These are phyloP conservation scores for Dryocosmus kuriphilus DNA, from an alignment of 2,888 invertebrate genomes.

Conservation along the genomic window DNA sequence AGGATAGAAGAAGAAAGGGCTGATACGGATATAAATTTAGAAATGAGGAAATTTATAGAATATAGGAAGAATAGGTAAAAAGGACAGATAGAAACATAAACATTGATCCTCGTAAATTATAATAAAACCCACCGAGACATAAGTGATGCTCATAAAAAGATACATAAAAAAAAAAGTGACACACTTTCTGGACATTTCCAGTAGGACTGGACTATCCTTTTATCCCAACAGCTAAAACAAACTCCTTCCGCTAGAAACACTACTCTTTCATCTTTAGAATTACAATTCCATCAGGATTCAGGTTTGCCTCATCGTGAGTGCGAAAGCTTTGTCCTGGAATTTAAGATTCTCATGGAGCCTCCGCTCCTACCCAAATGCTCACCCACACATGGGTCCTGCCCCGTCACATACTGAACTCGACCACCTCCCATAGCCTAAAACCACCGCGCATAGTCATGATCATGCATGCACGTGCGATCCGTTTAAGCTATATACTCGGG, in stretches of 20 bases:
- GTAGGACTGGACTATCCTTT: too few relatives aligned
- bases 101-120: too few relatives aligned
- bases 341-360: slow-evolving; percentile 9
- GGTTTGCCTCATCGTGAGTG: not conserved
- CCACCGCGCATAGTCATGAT: not conserved
- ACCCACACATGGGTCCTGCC: not conserved
- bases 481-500: not conserved
- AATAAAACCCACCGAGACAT: too few relatives aligned
- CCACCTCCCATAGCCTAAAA: not conserved
- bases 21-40: too few relatives aligned
- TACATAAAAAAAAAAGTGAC: too few relatives aligned
- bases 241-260: not conserved
- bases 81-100: too few relatives aligned
- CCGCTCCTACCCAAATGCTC: not conserved
- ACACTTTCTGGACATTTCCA: not conserved
- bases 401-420: not conserved
- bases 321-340: not conserved
- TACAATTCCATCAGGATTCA: not conserved
- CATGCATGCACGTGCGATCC: not conserved
- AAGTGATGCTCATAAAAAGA: too few relatives aligned
- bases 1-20: too few relatives aligned
- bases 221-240: not conserved
- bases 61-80: too few relatives aligned
- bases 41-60: too few relatives aligned
- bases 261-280: not conserved